Evolutionary conservation across 2,797 vertebrate genomes (phyloP), one percentile per base, ranked within the genome.

Genomic region (Clarias pachynema): DNA sequence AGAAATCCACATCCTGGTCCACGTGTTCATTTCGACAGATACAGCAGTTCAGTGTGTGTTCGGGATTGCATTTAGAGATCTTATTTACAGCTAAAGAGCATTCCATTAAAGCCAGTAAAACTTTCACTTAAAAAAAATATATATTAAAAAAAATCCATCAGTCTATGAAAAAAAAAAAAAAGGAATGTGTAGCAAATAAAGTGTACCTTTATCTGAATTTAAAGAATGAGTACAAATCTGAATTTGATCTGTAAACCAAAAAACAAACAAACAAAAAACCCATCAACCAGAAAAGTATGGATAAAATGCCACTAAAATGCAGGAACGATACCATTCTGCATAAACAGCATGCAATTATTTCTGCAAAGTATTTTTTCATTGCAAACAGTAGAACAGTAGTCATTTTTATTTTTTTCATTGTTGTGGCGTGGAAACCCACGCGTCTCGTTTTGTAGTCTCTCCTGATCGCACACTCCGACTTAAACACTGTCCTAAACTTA

Each of bases 161-260:
- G 24, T 0, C 1, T 0, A 26, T 72, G 37, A 37, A 37, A 34
- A 57, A 29, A 37, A 37, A 37, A 34, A 57, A 29, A 37, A 60
- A 22, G 20, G 5, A 29, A 22, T 0, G 29, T 57, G 49, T 20
- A 20, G 49, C 15, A 2, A 60, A 78, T 57, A 37, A 78, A 60
- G 31, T 63, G 77, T 79, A 79, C 59, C 77, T 63, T 79, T 18
- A 63, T 7, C 77, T 40, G 59, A 63, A 26, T n/a, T 3, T 77
- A 22, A 56, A 57, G 7, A 10, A 49, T 74, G 37, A 49, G 53
- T n/a, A 29, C 29, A 74, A 75, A 77, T 44, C 20, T 4, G 12
- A 26, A 77, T 92, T 90, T 92, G 91, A 92, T 90, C 91, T 91
- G 91, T 81, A 72, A 85, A 85, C 77, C 77, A 5, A 49, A 49